Evolutionary conservation across 2,113 vertebrate species (phyloP), one percentile per base, ranked within the genome.

Genomic region (Corythornis cristatus): DNA sequence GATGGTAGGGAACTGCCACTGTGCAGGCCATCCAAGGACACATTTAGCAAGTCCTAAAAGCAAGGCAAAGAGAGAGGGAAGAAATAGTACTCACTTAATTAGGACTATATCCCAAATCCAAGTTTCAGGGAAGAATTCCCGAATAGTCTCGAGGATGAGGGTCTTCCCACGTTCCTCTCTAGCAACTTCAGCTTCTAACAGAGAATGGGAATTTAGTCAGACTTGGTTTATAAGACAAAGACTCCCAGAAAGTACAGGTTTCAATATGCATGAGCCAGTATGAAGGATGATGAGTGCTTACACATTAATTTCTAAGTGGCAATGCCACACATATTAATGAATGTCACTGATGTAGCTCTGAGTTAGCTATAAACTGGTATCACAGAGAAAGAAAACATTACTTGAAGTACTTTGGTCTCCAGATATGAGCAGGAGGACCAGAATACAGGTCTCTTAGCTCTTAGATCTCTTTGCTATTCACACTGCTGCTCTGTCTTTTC

Each of bases 101-200:
- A 96, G 22, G 53, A 98, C 87, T 7, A 98, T 96, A 89, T 98
- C 97, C 98, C 98, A 99, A 92, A 99, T 97, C 98, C 98, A 99
- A 13, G 98, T 98, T 93, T 99, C 98, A 15, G 98, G 98, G 76
- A 99, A 99, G 92, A 96, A 98, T 12, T 86, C 97, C 58, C 98
- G 96, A 75, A 98, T 22, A 5, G 96, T 98, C 78, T 97, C 94
- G 75, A 82, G 29, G 13, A 72, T 1, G 11, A 31, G 10, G 51
- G 9, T 86, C 18, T 80, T 74, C 29, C 54, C 76, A 40, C 0
- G 60, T n/a, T 89, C 79, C 28, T 93, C 93, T 68, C 65, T 72
- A 43, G 14, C 64, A 84, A 66, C 20, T 73, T 94, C 93, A 54
- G 21, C 86, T 88, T 40, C 3, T 40, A 58, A 93, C 21, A 84